Evolutionary conservation across 2,888 invertebrate species (phyloP), one percentile per base, ranked within the genome.

Genomic region (Chalcis sispes): DNA sequence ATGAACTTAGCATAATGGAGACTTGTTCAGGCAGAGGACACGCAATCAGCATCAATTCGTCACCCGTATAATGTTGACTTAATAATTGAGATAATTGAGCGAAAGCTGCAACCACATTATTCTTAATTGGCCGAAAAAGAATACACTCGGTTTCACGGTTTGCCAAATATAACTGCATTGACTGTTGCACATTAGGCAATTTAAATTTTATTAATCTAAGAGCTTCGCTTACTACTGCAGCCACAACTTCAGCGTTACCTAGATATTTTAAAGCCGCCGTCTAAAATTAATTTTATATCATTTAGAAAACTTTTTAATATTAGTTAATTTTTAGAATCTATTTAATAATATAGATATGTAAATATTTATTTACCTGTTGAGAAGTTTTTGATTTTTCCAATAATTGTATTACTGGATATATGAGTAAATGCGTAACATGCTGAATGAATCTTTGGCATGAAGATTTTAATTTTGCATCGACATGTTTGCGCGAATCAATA

Each of bases 131-230:
- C 72, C 97, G 92, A 84, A 99, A 98, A 10, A 99, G 91, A 83
- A 99, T 98, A 83, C 97, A 96, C 89, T 99, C 99, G 0, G 99
- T 99, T 88, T 99, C 99, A 81, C 95, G 93, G 88, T 98, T 99
- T 15, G 98, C 96, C 69, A 99, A 91, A 89, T 99, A 99, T 0
- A 99, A 91, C 80, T 96, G 94, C 97, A 99, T 97, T 15, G 96
- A 95, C 3, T 95, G 92, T 85, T 97, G 96, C 18, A 98, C 89
- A 5, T 91, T 91, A 0, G 97, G 94, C 42, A 98, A 91, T 81
- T 94, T 93, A 0, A 92, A 91, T 87, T 96, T 96, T 72, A 98
- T 94, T 58, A 93, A 90, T 75, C 94, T 92, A 86, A 96, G 93
- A 0, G 95, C 93, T 82, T 95, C 95, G 77, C 93, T 92, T 23